phyloP scores from a whole-genome alignment of 1,140 invertebrate species.

The Panulirus ornatus region DNA sequence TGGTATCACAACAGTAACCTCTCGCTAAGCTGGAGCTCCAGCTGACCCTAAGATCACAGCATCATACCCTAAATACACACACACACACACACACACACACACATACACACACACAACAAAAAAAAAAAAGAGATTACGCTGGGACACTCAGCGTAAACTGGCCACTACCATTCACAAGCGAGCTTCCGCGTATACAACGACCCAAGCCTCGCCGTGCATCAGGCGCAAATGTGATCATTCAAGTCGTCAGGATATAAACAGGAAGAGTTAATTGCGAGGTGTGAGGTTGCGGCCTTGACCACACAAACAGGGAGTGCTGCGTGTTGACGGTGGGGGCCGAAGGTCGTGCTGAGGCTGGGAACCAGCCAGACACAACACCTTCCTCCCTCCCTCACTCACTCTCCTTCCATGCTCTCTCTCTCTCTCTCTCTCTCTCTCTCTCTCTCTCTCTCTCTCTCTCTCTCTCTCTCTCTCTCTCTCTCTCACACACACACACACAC shows the following conservation, averaged over 20 bases:
- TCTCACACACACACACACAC: neutral
- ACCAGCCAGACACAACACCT: conserved; percentile 31
- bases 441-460: neutral
- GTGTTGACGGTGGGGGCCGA: conserved; percentile 26
- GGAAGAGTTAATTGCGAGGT: neutral
- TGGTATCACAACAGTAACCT: neutral
- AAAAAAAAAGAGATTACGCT: neutral
- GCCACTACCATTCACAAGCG: neutral
- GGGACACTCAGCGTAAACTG: neutral
- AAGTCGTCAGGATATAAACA: neutral
- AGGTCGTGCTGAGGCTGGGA: conserved; percentile 21
- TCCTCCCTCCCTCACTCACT: neutral
- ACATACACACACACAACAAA: too few species aligned
- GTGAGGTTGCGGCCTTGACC: neutral
- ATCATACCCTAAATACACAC: too few species aligned
- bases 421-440: neutral
- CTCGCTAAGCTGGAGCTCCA: neutral
- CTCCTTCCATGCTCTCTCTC: neutral
- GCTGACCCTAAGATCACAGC: too few species aligned
- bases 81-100: too few species aligned
- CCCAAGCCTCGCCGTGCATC: neutral
- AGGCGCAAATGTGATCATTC: neutral
- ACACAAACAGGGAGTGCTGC: neutral
- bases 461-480: neutral
- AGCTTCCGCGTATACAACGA: neutral